A percentile compares a stretch with the other conserved stretches of the same genome.
Conservation (phyloP, 1,140 invertebrate species). For the Venustaconcha ellipsiformis region DNA sequence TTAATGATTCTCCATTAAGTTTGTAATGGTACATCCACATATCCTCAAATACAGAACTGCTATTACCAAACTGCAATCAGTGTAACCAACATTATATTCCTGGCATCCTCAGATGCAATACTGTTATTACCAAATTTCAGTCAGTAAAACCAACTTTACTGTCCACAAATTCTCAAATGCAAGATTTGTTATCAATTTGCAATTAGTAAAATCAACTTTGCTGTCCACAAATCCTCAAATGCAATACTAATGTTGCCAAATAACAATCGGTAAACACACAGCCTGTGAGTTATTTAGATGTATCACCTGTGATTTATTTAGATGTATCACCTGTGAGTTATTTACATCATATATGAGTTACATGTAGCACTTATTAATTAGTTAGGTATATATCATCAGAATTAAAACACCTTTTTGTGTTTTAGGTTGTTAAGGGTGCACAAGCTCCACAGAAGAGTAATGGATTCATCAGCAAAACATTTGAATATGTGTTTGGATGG, state of each 20-base stretch:
- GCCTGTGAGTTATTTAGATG: not conserved
- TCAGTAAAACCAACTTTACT: not conserved
- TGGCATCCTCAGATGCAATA: too few species aligned
- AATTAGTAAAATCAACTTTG: too few species aligned
- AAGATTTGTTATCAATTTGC: too few species aligned
- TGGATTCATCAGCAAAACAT: constrained; percentile 34
- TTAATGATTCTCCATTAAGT: too few species aligned
- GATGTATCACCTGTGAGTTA: not conserved
- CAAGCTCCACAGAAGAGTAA: constrained; percentile 38
- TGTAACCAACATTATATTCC: not conserved
- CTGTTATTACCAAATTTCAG: not conserved
- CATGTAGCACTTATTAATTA: not conserved
- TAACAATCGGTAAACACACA: not conserved
- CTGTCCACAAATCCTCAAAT: too few species aligned
- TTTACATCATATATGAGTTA: not conserved
- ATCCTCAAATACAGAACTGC: too few species aligned
- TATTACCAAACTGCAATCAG: not conserved
- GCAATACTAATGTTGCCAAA: not conserved
- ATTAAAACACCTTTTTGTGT: not conserved
- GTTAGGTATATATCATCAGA: not conserved
- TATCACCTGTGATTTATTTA: not conserved
- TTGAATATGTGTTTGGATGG: constrained; percentile 47
- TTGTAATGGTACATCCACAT: too few species aligned
- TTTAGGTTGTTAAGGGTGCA: constrained; percentile 33
- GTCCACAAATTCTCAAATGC: too few species aligned